Base-by-base conservation (phyloP, 2,888 invertebrate species). In the Leptarthrus brevirostris region DNA sequence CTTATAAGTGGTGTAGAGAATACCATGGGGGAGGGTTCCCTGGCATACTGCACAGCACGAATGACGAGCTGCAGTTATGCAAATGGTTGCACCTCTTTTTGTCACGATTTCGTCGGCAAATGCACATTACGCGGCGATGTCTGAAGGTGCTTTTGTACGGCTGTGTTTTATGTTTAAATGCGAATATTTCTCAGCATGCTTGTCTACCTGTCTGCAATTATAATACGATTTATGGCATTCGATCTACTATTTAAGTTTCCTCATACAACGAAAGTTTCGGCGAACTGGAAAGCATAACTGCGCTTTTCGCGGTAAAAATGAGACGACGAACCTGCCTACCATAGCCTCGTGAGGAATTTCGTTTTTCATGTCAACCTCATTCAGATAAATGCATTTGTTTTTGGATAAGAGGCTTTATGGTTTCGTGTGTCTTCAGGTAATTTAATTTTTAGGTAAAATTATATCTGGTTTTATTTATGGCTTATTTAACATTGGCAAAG, bases 21-120 rank as follows among this genome's bases (percentile, higher is more conserved):
- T 49, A 49, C 49, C 12, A 18, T 16, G 49, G 49, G 18, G 49
- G 49, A 16, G 49, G 49, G 5, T 3, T 6, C 16, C 6, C 18
- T 49, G 18, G n/a, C n/a, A n/a, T 49, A n/a, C 40, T 3, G 34
- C 24, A 14, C 56, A 24, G 56, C 56, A 24, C 30, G 56, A 58
- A 58, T 58, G 58, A 64, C 64, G 64, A 64, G 64, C 64, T 26
- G 64, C 44, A 64, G 64, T 64, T 64, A 64, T 64, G 64, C 64
- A 64, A 64, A 64, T 64, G 6, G 64, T 64, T 64, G 64, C 64
- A 64, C 64, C 64, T 64, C 64, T 64, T 64, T 64, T 64, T 64
- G 64, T 47, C 64, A 64, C 64, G 47, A 64, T 24, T 64, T 16
- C n/a, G n/a, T 44, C 18, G n/a, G 47, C 64, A 24, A 58, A 58